These are phyloP conservation scores for Drosophila tristis DNA, from an alignment of 1,140 invertebrate species.

Conservation along the genomic window DNA sequence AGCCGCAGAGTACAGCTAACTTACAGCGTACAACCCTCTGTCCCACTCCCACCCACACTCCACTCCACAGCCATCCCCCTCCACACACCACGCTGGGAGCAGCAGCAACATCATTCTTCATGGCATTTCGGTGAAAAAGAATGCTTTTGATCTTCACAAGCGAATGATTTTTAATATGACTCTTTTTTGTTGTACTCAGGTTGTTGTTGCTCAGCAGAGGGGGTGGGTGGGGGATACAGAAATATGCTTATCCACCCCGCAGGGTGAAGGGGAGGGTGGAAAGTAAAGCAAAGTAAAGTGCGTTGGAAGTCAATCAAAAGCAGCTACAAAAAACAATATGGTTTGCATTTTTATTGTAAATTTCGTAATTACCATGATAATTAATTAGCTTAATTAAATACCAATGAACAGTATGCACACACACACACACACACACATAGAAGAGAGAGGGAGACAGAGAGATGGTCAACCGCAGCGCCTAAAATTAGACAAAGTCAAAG, in stretches of 20 bases:
- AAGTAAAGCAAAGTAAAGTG: constrained; percentile 49
- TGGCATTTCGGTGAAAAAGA: constrained; percentile 82
- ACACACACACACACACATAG: neutral
- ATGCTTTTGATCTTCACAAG: constrained; percentile 84
- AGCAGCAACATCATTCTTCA: constrained; percentile 65
- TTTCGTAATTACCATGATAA: constrained; percentile 29
- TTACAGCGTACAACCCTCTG: constrained; percentile 37
- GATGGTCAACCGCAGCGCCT: constrained; percentile 41
- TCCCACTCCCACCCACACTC: no score
- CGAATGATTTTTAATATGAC: constrained; percentile 84
- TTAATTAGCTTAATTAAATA: constrained; percentile 73
- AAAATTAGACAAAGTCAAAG: constrained; percentile 65
- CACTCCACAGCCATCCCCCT: constrained; percentile 4
- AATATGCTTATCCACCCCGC: constrained; percentile 2
- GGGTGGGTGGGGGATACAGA: neutral
- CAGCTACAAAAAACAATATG: constrained; percentile 28
- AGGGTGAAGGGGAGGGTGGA: neutral
- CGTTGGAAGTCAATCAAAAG: constrained; percentile 62
- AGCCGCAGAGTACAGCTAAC: constrained; percentile 48
- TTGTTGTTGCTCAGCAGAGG: neutral
- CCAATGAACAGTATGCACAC: constrained; percentile 23
- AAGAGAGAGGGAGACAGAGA: neutral
- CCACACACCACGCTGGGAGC: neutral
- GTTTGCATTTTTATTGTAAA: constrained; percentile 12
- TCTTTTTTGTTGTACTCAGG: constrained; percentile 55